Conservation (phyloP, 1,140 invertebrate genomes). For the Oscheius sp. region DNA sequence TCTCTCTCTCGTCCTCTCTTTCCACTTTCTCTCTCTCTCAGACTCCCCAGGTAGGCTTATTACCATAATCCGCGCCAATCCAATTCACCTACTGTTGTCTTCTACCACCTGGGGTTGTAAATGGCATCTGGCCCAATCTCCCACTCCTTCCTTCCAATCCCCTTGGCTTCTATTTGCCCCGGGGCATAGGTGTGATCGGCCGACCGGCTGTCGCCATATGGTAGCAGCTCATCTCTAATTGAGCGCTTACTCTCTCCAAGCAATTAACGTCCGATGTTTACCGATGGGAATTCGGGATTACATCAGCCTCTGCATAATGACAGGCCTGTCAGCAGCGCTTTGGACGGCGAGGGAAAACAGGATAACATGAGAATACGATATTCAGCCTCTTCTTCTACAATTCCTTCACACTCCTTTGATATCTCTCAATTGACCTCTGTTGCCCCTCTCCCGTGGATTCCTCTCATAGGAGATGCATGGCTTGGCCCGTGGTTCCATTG, state of each 20-base stretch:
- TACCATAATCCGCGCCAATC: slow-evolving; percentile 4
- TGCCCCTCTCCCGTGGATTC: not conserved
- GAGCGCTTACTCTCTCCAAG: not conserved
- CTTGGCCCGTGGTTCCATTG: no score
- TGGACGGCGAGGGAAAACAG: not conserved
- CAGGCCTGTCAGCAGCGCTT: no score
- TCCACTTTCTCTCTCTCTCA: not conserved
- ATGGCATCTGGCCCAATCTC: not conserved
- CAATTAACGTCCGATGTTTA: slow-evolving; percentile 4
- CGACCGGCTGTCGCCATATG: not conserved
- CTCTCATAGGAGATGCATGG: no score
- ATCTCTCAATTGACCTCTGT: not conserved
- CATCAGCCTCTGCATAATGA: no score
- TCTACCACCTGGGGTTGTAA: slow-evolving; percentile 1
- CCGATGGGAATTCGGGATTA: not conserved
- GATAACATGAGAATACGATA: not conserved
- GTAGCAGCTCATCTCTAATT: slow-evolving; percentile 8
- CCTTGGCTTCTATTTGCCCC: not conserved
- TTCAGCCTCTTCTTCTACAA: not conserved
- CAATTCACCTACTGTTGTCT: not conserved
- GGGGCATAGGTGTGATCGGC: not conserved
- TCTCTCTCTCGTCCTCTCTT: not conserved
- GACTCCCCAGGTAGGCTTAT: not conserved
- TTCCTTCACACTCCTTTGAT: not conserved
- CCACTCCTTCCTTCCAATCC: not conserved